Conservation (phyloP, 2,888 invertebrate genomes). For the Oligia latruncula region DNA sequence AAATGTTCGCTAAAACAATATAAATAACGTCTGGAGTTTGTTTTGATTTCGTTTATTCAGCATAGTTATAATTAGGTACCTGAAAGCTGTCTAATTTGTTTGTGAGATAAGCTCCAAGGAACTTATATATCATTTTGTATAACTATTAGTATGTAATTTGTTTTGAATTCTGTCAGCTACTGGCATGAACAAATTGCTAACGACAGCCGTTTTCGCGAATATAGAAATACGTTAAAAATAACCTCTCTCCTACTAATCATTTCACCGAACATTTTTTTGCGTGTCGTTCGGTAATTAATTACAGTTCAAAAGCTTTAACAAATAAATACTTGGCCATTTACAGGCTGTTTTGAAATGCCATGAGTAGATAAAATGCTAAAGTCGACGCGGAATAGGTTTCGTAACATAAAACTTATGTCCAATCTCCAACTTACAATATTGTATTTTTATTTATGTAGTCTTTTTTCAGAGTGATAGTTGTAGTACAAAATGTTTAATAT, state of each 20-base stretch:
- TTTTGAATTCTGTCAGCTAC: slow-evolving; percentile 40
- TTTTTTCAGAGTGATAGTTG: background rate
- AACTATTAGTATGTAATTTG: slow-evolving; percentile 39
- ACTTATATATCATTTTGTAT: slow-evolving; percentile 24
- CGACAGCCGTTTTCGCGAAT: slow-evolving; percentile 42
- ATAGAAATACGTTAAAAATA: slow-evolving; percentile 23
- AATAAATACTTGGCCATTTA: background rate
- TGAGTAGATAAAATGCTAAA: background rate
- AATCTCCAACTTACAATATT: background rate
- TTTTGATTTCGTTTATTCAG: slow-evolving; percentile 55
- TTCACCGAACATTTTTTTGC: slow-evolving; percentile 2
- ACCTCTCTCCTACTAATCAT: slow-evolving; percentile 19
- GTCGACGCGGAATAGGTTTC: background rate
- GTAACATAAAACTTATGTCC: background rate
- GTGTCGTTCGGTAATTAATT: background rate
- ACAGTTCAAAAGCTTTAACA: background rate
- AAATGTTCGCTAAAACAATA: slow-evolving; percentile 59
- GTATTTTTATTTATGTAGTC: background rate
- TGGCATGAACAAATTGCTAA: slow-evolving; percentile 40
- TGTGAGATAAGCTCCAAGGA: background rate
- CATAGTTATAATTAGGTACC: slow-evolving; percentile 28
- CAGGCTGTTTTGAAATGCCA: background rate
- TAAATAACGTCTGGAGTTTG: slow-evolving; percentile 49
- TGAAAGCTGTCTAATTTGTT: slow-evolving; percentile 15
- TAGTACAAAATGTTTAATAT: background rate